These are phyloP conservation scores for Branchipolynoe longqiensis DNA, from an alignment of 2,888 invertebrate genomes.

Conservation along the genomic window DNA sequence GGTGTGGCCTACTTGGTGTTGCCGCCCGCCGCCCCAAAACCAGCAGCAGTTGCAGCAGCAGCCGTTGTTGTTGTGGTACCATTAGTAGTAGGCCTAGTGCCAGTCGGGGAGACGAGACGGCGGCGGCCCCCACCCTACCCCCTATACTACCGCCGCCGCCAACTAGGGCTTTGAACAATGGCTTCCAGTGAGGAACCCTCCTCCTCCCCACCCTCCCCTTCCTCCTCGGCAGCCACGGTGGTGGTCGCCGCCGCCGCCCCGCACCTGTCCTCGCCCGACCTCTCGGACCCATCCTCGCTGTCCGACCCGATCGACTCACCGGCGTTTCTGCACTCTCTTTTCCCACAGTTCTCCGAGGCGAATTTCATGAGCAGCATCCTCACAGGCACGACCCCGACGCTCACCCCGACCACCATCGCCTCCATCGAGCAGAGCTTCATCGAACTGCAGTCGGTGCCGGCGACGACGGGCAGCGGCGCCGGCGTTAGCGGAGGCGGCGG, in stretches of 20 bases:
- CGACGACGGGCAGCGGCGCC: slow-evolving; percentile 70
- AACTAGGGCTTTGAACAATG: slow-evolving; percentile 25
- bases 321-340: slow-evolving; percentile 18
- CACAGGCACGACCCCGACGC: slow-evolving; percentile 94
- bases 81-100: neutral
- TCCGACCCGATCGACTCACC: slow-evolving; percentile 42
- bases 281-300: neutral
- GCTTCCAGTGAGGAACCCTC: no score
- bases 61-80: neutral
- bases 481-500: neutral
- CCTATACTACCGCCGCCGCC: neutral
- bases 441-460: slow-evolving; percentile 89
- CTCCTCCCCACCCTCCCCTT: neutral
- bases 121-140: neutral
- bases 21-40: neutral
- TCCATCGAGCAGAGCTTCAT: slow-evolving; percentile 95
- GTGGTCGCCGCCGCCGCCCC: neutral
- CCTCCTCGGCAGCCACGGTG: no score
- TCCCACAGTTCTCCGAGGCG: slow-evolving; percentile 44
- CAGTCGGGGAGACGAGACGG: neutral
- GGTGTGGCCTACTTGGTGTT: neutral
- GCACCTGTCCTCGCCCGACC: neutral
- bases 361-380: slow-evolving; percentile 86
- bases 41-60: slow-evolving; percentile 44
- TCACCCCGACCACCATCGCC: slow-evolving; percentile 95